Evolutionary conservation across 2,113 vertebrate species (phyloP).

Genomic region (Piaya cayana): DNA sequence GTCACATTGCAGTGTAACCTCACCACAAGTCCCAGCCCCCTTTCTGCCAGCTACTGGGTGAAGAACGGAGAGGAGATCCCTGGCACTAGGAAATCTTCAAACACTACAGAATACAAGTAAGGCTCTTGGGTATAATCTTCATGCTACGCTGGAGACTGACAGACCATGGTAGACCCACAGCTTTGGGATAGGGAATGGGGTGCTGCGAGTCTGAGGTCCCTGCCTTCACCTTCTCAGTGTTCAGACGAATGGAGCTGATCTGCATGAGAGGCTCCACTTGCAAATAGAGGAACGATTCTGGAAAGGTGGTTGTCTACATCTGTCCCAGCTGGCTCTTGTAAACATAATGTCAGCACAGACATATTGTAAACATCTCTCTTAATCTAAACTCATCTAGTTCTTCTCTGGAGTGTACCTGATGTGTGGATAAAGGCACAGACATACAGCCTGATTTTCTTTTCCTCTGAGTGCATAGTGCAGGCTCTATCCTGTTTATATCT

Average conservation of each 20-base stretch:
- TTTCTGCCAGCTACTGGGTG: slow-evolving; percentile 90
- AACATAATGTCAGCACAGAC: neutral
- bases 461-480: neutral
- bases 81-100: slow-evolving; percentile 78
- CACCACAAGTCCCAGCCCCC: slow-evolving; percentile 83
- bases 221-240: neutral
- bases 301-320: neutral
- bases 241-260: neutral
- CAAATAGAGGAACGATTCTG: neutral
- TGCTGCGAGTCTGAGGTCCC: neutral
- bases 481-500: neutral
- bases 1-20: slow-evolving; percentile 91
- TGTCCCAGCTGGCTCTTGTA: neutral
- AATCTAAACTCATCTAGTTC: neutral
- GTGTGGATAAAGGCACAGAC: neutral
- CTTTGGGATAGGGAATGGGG: neutral
- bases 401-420: rapidly evolving
- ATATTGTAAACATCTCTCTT: neutral
- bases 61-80: slow-evolving; percentile 90
- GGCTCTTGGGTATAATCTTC: neutral
- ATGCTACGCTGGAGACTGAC: neutral
- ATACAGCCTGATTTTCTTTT: neutral
- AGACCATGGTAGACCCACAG: rapidly evolving
- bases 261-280: neutral
- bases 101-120: slow-evolving; percentile 86